phyloP scores from a whole-genome alignment of 2,888 invertebrate species.

The Sphinx pinastri region DNA sequence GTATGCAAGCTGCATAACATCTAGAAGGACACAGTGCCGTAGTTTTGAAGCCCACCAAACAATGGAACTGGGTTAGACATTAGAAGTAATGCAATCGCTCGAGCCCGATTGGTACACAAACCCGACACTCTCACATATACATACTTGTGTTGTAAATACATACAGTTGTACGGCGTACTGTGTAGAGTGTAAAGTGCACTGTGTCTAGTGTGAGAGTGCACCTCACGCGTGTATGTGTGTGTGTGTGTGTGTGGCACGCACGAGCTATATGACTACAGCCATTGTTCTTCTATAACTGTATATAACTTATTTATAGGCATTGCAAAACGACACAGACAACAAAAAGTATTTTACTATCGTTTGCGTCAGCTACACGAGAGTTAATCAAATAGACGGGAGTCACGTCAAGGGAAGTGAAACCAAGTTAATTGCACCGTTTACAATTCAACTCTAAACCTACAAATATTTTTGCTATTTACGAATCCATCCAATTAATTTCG shows the following conservation, averaged over 20 bases:
- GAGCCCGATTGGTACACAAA: constrained; percentile 47
- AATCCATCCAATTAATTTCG: background rate
- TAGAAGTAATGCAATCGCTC: constrained; percentile 47
- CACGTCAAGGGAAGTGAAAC: constrained; percentile 23
- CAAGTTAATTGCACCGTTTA: background rate
- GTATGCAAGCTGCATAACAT: constrained; percentile 17
- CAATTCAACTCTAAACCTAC: background rate
- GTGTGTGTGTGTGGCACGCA: background rate
- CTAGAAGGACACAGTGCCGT: constrained; percentile 20
- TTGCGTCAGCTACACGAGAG: constrained; percentile 26
- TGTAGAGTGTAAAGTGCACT: background rate
- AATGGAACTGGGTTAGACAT: constrained; percentile 52
- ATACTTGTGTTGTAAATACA: background rate
- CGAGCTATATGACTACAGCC: constrained; percentile 30
- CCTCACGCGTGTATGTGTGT: background rate
- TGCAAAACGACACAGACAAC: constrained; percentile 2
- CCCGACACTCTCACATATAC: constrained; percentile 32
- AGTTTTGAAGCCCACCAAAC: constrained; percentile 42
- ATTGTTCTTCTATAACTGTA: constrained; percentile 18
- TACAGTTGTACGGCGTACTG: background rate
- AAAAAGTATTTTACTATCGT: constrained; percentile 28
- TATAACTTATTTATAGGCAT: constrained; percentile 13
- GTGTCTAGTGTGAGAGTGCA: background rate
- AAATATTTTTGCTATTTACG: background rate
- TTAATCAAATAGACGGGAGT: constrained; percentile 20